Evolutionary conservation across 1,140 invertebrate species (phyloP).

Genomic region (Cephus cinctus): DNA sequence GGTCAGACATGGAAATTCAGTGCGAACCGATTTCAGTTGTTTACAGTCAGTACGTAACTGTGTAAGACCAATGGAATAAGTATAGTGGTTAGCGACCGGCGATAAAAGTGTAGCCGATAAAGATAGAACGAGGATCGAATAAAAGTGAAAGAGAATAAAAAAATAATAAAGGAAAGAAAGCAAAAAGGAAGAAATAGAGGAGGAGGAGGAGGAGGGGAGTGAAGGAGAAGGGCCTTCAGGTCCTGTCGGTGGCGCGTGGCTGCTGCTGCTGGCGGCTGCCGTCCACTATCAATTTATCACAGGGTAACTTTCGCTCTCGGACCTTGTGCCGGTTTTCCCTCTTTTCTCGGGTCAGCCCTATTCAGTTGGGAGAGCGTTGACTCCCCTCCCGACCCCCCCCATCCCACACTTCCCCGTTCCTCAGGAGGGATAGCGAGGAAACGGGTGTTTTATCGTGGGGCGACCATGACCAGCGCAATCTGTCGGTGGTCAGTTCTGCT

Average conservation of each 20-base stretch:
- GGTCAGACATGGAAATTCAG: too few species aligned
- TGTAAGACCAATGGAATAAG: too few species aligned
- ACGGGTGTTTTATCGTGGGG: constrained; percentile 22
- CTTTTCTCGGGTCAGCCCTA: constrained; percentile 30
- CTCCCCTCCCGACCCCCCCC: neutral
- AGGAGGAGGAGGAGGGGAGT: neutral
- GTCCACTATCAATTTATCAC: constrained; percentile 57
- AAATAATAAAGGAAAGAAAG: too few species aligned
- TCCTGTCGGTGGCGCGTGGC: constrained; percentile 32
- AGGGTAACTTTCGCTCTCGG: constrained; percentile 39
- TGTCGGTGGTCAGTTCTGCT: constrained; percentile 46
- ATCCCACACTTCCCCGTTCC: neutral
- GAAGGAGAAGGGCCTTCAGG: constrained; percentile 8
- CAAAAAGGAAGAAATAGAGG: constrained; percentile 7
- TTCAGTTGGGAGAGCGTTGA: too few species aligned
- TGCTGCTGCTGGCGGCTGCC: constrained; percentile 14
- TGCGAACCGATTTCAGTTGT: too few species aligned
- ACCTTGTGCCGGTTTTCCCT: constrained; percentile 34
- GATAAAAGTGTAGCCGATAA: too few species aligned
- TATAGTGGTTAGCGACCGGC: too few species aligned
- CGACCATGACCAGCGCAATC: constrained; percentile 49
- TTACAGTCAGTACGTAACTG: too few species aligned
- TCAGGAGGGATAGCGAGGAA: constrained; percentile 18
- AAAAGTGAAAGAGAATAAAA: too few species aligned
- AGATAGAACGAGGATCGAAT: too few species aligned